Evolutionary conservation across 1,140 invertebrate species (phyloP).

Genomic region (Zaprionus kolodkinae): DNA sequence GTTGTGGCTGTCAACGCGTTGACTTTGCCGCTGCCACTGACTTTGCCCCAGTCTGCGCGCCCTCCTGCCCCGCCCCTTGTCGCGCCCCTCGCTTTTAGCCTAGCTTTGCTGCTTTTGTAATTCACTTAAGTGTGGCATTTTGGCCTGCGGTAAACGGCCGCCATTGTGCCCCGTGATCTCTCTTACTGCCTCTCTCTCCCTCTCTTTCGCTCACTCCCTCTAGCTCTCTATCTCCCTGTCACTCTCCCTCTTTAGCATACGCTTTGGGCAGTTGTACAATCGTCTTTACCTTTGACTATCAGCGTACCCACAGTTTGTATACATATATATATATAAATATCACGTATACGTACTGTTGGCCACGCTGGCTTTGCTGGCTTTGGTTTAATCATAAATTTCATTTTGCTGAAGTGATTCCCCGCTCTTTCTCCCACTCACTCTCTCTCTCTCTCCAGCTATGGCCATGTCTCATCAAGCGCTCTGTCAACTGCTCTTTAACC

Average conservation of each 20-base stretch:
- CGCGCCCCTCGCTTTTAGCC: background rate
- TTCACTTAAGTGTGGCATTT: conserved; percentile 82
- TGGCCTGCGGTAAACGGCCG: conserved; percentile 75
- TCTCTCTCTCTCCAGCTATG: conserved; percentile 5
- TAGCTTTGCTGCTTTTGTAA: conserved; percentile 68
- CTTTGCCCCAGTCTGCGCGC: conserved; percentile 14
- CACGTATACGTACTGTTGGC: background rate
- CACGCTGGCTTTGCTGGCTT: conserved; percentile 17
- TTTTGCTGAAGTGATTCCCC: conserved; percentile 45
- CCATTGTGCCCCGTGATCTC: conserved; percentile 53
- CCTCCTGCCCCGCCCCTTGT: background rate
- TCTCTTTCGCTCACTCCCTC: background rate
- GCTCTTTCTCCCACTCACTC: too few species aligned
- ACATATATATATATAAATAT: background rate
- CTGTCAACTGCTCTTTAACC: conserved; percentile 46
- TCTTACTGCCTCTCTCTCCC: conserved; percentile 45
- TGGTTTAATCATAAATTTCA: conserved; percentile 78
- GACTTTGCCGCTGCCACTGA: conserved; percentile 50
- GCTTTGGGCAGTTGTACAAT: conserved; percentile 47
- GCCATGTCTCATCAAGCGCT: conserved; percentile 11
- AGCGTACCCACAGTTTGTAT: background rate
- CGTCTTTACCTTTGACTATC: conserved; percentile 62
- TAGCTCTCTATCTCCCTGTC: background rate
- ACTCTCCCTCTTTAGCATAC: conserved; percentile 65
- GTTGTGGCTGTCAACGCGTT: conserved; percentile 82